Percentiles rank a stretch among this genome's conserved stretches.
Evolutionary conservation across 2,113 vertebrate species (phyloP).

Genomic region (Gallinago media): DNA sequence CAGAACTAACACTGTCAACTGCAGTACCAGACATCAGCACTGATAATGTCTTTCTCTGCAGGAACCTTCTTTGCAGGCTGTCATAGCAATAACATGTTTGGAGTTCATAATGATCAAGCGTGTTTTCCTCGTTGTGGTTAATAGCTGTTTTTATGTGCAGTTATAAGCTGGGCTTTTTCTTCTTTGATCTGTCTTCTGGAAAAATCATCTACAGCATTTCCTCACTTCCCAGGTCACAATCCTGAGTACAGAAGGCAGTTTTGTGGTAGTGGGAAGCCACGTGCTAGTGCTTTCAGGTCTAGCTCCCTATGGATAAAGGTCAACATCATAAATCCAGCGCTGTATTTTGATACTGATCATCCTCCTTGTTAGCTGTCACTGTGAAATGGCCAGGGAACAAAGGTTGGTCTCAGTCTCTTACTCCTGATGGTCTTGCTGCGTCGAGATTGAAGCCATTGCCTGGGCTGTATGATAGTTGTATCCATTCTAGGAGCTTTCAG

Average conservation of each 20-base stretch:
- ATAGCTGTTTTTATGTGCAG: neutral
- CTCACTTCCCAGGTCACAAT: neutral
- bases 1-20: neutral
- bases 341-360: neutral
- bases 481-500: neutral
- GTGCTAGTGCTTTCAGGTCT: neutral
- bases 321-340: fast-evolving
- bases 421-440: neutral
- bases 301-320: neutral
- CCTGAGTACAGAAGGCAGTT: neutral
- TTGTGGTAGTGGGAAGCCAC: neutral
- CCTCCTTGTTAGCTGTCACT: neutral
- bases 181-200: conserved; percentile 11
- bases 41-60: conserved; percentile 13
- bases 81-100: neutral
- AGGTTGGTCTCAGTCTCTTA: neutral
- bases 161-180: neutral
- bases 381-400: neutral
- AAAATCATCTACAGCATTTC: neutral
- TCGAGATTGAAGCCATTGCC: neutral
- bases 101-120: neutral
- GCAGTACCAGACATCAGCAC: neutral
- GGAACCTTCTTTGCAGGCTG: neutral
- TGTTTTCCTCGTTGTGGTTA: neutral
- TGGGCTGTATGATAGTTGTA: neutral